These are phyloP conservation scores for Dromaius novaehollandiae DNA, from an alignment of 2,113 vertebrate genomes.

Conservation along the genomic window DNA sequence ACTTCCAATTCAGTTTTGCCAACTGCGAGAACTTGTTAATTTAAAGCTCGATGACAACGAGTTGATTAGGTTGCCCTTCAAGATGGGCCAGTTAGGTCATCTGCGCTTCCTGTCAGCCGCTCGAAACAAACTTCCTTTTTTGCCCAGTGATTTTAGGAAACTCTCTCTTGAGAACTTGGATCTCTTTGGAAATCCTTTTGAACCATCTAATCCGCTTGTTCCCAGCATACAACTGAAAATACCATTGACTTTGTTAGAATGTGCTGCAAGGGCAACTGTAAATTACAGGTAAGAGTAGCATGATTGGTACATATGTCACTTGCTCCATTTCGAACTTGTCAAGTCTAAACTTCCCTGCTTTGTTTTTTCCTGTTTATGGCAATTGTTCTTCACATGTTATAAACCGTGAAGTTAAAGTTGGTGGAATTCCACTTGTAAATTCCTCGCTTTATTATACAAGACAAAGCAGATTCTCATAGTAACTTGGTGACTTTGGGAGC, in stretches of 20 bases:
- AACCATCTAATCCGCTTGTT: conserved; percentile 82
- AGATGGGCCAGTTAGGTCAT: conserved; percentile 82
- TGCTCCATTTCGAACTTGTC: accelerated
- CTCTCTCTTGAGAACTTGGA: conserved; percentile 92
- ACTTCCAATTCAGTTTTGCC: conserved; percentile 89
- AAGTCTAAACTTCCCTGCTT: not conserved
- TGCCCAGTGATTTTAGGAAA: conserved; percentile 88
- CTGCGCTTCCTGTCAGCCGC: conserved; percentile 89
- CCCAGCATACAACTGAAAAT: conserved; percentile 87
- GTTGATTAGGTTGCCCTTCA: conserved; percentile 84
- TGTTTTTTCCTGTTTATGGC: not conserved
- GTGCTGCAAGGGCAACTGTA: conserved; percentile 80
- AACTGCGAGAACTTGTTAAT: conserved; percentile 81
- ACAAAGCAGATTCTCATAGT: not conserved
- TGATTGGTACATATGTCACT: accelerated
- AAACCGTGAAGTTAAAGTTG: accelerated
- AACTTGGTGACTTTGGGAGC: not conserved
- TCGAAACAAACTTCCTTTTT: conserved; percentile 87
- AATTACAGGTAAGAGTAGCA: conserved; percentile 81
- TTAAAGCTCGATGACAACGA: conserved; percentile 91
- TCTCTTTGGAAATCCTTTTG: conserved; percentile 92
- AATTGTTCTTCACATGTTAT: not conserved
- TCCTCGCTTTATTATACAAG: not conserved
- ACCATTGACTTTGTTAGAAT: conserved; percentile 86
- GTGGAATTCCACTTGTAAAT: not conserved